phyloP scores from a whole-genome alignment of 1,140 invertebrate species.

The Zaprionus ornatus region DNA sequence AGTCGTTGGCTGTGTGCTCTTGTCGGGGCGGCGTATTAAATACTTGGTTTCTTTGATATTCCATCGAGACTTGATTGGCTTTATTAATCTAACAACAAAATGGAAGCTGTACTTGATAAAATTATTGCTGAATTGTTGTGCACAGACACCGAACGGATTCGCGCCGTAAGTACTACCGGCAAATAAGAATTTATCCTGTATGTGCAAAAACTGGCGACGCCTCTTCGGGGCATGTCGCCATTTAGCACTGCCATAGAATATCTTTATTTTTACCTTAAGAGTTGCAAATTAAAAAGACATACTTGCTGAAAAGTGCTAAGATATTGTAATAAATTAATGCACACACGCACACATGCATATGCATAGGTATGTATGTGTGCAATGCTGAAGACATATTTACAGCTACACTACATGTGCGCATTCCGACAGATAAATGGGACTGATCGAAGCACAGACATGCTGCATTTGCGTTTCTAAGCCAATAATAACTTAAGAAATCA shows the following conservation, averaged over 20 bases:
- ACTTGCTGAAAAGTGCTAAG: background rate
- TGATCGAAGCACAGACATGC: background rate
- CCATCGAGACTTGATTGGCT: background rate
- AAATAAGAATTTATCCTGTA: slow-evolving; percentile 2
- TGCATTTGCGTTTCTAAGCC: background rate
- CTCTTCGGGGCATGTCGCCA: slow-evolving; percentile 24
- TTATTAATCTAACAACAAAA: slow-evolving; percentile 20
- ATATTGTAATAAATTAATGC: slow-evolving; percentile 8
- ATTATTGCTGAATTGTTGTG: slow-evolving; percentile 72
- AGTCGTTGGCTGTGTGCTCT: slow-evolving; percentile 13
- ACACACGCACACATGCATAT: slow-evolving; percentile 6
- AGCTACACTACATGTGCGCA: slow-evolving; percentile 40
- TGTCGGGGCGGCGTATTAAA: slow-evolving; percentile 32
- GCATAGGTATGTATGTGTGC: background rate
- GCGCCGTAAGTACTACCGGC: slow-evolving; percentile 84
- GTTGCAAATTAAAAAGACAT: background rate
- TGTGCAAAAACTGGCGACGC: slow-evolving; percentile 2
- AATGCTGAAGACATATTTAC: slow-evolving; percentile 3
- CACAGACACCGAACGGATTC: slow-evolving; percentile 83
- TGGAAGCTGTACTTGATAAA: slow-evolving; percentile 58
- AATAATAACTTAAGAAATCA: background rate
- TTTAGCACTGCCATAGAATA: slow-evolving; percentile 1
- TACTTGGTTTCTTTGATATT: slow-evolving; percentile 16
- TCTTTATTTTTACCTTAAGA: slow-evolving; percentile 18
- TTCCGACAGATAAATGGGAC: slow-evolving; percentile 14